Conservation (phyloP, 2,113 vertebrate species). For the Sigmodon hispidus region DNA sequence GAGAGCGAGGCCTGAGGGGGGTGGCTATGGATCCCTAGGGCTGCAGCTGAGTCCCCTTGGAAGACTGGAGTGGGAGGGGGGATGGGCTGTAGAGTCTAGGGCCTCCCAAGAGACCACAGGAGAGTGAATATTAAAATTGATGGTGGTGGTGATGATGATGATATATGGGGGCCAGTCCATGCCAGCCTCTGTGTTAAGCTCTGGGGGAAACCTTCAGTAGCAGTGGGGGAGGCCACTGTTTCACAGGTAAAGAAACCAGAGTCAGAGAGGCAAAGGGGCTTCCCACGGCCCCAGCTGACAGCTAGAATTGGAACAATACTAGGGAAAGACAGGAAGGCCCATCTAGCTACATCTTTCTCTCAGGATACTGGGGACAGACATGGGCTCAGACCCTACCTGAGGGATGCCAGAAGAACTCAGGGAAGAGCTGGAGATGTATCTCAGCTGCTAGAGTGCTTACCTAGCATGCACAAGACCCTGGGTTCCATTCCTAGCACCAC, state of each 20-base stretch:
- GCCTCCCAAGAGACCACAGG: neutral
- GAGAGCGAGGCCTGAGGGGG: slow-evolving; percentile 65
- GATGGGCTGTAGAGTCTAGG: neutral
- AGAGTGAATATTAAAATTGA: neutral
- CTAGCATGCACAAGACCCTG: neutral
- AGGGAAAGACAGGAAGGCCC: neutral
- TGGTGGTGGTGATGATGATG: neutral
- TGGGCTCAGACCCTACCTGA: neutral
- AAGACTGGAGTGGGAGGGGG: neutral
- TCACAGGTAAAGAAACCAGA: neutral
- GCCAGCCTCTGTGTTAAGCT: neutral
- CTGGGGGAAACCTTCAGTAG: neutral
- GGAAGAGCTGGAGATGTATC: too few relatives aligned
- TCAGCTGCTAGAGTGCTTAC: neutral
- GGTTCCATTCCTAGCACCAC: neutral
- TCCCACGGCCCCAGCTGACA: neutral
- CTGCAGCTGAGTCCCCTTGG: slow-evolving; percentile 62
- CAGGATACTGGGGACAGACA: neutral
- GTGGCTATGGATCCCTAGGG: neutral
- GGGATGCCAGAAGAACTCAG: neutral
- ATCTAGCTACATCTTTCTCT: neutral
- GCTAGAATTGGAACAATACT: neutral
- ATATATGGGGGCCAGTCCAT: neutral
- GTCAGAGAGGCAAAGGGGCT: neutral
- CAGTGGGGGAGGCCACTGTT: neutral